A percentile compares a stretch with the other conserved stretches of the same genome.
phyloP scores from a whole-genome alignment of 2,113 vertebrate species.

The Myotis brandtii region DNA sequence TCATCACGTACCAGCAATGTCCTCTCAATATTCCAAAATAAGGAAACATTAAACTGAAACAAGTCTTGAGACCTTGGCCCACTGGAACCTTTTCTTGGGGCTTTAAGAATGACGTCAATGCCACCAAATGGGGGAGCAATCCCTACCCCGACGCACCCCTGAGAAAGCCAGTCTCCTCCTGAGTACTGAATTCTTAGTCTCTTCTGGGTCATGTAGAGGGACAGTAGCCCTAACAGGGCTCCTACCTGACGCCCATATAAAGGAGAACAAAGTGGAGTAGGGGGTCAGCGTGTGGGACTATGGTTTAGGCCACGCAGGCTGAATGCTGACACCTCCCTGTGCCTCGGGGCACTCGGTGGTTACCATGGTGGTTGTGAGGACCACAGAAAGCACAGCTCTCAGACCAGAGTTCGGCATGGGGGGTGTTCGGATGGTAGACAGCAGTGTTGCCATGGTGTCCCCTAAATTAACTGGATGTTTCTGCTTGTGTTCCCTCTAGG shows the following conservation, averaged over 20 bases:
- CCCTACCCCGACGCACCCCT: not conserved
- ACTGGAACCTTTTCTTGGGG: not conserved
- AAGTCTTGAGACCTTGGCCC: not conserved
- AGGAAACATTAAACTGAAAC: not conserved
- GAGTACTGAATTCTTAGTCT: not conserved
- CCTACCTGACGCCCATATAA: not conserved
- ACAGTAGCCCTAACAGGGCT: not conserved
- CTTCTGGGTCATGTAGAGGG: not conserved
- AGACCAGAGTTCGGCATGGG: not conserved
- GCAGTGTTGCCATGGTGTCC: not conserved
- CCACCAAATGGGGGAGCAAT: not conserved
- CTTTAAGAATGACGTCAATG: not conserved
- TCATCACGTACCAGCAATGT: not conserved
- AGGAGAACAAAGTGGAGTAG: not conserved
- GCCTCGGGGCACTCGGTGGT: not conserved
- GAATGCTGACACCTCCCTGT: not conserved
- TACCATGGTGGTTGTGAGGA: not conserved
- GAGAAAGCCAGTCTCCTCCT: not conserved
- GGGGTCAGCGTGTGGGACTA: not conserved
- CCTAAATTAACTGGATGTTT: conserved; percentile 32
- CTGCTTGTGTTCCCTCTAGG: conserved; percentile 63
- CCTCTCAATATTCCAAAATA: not conserved
- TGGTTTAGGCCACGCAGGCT: not conserved
- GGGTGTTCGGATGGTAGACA: not conserved
- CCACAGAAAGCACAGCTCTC: not conserved